A percentile compares a stretch with the other conserved stretches of the same genome.
phyloP scores from a whole-genome alignment of 2,888 invertebrate genomes.

The Monopis laevigella region DNA sequence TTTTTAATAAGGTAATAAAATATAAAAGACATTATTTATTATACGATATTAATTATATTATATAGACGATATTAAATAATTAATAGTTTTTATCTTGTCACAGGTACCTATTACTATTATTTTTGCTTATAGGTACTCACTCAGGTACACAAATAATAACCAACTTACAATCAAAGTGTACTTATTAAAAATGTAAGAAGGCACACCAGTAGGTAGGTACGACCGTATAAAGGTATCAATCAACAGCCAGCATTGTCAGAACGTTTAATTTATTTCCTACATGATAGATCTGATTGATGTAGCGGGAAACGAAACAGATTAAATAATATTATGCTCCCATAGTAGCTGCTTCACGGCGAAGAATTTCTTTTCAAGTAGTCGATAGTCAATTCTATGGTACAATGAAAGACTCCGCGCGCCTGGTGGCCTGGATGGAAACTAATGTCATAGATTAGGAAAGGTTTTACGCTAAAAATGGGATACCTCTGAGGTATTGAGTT shows the following conservation, averaged over 20 bases:
- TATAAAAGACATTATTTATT: no score
- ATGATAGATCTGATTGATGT: conserved; percentile 40
- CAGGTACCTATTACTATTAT: no score
- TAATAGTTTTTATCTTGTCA: no score
- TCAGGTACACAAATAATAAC: no score
- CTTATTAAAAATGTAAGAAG: no score
- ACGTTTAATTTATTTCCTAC: conserved; percentile 9
- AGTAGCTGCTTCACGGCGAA: conserved; percentile 45
- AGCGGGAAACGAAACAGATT: conserved; percentile 46
- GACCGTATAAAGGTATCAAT: conserved; percentile 2
- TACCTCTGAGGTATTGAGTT: conserved; percentile 3
- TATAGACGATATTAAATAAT: no score
- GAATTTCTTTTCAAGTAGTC: conserved; percentile 37
- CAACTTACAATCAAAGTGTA: no score
- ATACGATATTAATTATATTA: no score
- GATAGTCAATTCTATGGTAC: conserved; percentile 51
- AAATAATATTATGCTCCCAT: conserved; percentile 44
- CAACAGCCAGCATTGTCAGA: conserved; percentile 1
- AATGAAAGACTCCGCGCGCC: conserved; percentile 30
- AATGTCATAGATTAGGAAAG: neutral
- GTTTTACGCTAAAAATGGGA: neutral
- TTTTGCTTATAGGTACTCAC: no score
- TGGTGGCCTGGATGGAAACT: conserved; percentile 25
- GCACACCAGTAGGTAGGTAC: no score
- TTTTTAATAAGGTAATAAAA: no score